Percentiles rank a stretch among this genome's conserved stretches.
phyloP scores from a whole-genome alignment of 2,113 vertebrate genomes.

The Illadopsis cleaveri region DNA sequence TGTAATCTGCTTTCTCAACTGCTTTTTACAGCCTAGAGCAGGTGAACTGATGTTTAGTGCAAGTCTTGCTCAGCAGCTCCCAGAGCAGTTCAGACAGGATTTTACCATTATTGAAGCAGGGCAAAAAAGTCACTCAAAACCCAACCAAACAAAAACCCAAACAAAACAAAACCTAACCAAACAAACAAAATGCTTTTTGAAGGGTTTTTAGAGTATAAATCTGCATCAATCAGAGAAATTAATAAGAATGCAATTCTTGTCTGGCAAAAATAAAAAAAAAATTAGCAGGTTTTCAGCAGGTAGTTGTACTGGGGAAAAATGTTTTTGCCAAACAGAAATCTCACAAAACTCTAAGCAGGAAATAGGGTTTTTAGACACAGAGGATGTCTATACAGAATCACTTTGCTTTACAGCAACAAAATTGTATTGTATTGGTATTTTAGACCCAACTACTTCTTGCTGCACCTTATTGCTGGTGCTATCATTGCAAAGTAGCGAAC shows the following conservation, averaged over 20 bases:
- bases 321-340: not conserved
- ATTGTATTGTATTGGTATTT: not conserved
- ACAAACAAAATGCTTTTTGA: not conserved
- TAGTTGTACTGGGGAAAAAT: not conserved
- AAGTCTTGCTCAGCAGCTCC: not conserved
- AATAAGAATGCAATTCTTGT: not conserved
- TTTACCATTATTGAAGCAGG: not conserved
- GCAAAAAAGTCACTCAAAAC: not conserved
- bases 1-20: not conserved
- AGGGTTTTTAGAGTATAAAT: not conserved
- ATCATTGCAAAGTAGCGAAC: not conserved
- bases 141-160: not conserved
- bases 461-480: not conserved
- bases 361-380: not conserved
- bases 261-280: not conserved
- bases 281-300: not conserved
- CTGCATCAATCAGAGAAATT: not conserved
- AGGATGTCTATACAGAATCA: rapidly evolving
- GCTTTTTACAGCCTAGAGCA: not conserved
- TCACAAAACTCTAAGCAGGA: not conserved
- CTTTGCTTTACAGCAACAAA: not conserved
- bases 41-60: not conserved
- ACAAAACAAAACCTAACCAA: not conserved
- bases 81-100: not conserved
- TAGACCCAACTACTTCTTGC: not conserved